These are phyloP conservation scores for Argentina silus DNA, from an alignment of 2,797 vertebrate genomes.

Conservation along the genomic window DNA sequence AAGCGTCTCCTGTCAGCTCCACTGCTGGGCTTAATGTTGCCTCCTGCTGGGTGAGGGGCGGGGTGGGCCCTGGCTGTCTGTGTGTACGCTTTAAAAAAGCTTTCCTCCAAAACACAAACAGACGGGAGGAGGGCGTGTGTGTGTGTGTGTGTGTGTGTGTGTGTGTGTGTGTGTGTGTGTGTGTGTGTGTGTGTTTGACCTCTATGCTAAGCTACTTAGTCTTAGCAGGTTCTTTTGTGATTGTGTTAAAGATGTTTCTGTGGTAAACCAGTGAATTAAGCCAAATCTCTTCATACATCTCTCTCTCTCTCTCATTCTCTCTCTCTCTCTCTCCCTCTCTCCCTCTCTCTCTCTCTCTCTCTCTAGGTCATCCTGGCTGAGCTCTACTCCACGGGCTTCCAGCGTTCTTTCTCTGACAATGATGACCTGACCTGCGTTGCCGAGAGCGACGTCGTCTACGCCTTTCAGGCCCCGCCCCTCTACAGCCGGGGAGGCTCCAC, in stretches of 20 bases:
- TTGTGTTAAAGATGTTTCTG: too few species aligned
- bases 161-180: constrained; percentile 1
- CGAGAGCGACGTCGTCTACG: constrained; percentile 85
- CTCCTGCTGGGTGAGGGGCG: not conserved
- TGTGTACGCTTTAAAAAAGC: not conserved
- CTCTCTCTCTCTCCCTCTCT: not conserved
- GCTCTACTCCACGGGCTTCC: constrained; percentile 84
- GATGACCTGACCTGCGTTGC: constrained; percentile 85
- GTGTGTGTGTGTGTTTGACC: constrained; percentile 15
- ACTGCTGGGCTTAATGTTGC: not conserved
- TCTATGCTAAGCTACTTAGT: too few species aligned
- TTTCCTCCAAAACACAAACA: not conserved
- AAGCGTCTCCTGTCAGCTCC: not conserved
- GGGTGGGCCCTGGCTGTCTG: too few species aligned
- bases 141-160: constrained; percentile 25
- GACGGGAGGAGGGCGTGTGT: not conserved
- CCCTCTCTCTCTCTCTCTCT: not conserved
- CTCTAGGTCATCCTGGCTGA: constrained; percentile 88
- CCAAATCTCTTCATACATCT: not conserved
- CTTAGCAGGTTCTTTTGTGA: too few species aligned
- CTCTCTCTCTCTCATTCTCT: not conserved
- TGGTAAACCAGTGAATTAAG: not conserved
- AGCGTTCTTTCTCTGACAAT: constrained; percentile 86
- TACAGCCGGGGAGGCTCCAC: constrained; percentile 61
- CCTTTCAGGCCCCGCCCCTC: constrained; percentile 84